phyloP scores from a whole-genome alignment of 1,140 invertebrate genomes.

The Drosophila ercepeae region DNA sequence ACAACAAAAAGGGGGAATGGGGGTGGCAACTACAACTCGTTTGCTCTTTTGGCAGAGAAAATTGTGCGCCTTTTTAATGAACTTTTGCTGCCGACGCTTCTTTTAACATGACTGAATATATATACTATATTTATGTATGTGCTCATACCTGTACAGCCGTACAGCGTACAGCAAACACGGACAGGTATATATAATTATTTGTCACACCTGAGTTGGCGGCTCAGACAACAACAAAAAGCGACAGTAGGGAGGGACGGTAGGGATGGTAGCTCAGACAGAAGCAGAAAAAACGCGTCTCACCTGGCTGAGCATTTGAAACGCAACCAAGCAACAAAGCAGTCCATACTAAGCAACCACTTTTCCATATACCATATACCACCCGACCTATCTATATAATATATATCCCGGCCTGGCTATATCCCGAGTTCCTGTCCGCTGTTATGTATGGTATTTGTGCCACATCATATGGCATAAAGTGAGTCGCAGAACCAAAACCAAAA shows the following conservation, averaged over 20 bases:
- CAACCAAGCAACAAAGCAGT: conserved; percentile 56
- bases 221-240: conserved; percentile 47
- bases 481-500: conserved; percentile 19
- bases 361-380: conserved; percentile 42
- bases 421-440: conserved; percentile 20
- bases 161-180: conserved; percentile 27
- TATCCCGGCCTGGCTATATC: conserved; percentile 6
- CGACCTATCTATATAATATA: conserved; percentile 19
- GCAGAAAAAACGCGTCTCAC: conserved; percentile 68
- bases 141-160: not conserved
- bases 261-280: not conserved
- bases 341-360: conserved; percentile 60
- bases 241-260: not conserved
- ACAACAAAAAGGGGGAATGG: not conserved
- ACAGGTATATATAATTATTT: conserved; percentile 80
- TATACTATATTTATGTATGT: conserved; percentile 1
- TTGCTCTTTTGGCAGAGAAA: conserved; percentile 28
- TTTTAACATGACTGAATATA: conserved; percentile 58
- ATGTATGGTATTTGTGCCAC: conserved; percentile 10
- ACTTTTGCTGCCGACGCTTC: conserved; percentile 56
- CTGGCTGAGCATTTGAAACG: conserved; percentile 71
- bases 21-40: conserved; percentile 13
- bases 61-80: conserved; percentile 53
- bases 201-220: conserved; percentile 79
- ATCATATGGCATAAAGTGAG: conserved; percentile 27